phyloP scores from a whole-genome alignment of 2,113 vertebrate species.

The Odocoileus hemionus region DNA sequence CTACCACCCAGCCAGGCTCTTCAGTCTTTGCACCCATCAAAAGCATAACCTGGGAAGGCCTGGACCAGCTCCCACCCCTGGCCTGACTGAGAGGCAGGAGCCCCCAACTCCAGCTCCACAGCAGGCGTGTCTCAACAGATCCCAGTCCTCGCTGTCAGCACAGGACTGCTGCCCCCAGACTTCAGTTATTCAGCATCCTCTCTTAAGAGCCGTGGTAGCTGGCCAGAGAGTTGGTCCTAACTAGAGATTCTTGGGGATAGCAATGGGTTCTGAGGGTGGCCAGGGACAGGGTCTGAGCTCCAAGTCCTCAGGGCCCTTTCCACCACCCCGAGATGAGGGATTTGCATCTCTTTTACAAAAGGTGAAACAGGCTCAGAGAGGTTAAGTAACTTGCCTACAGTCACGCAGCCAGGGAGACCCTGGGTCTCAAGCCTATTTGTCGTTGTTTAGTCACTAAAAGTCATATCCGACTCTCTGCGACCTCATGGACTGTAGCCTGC shows the following conservation, averaged over 20 bases:
- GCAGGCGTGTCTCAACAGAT: neutral
- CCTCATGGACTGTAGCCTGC: neutral
- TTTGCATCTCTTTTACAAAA: neutral
- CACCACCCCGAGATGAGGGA: neutral
- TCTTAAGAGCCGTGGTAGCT: neutral
- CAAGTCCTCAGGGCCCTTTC: neutral
- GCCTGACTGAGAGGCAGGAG: neutral
- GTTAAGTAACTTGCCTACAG: neutral
- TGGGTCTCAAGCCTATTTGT: neutral
- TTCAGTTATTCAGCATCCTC: neutral
- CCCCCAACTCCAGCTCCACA: neutral
- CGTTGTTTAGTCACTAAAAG: neutral
- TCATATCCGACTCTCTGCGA: neutral
- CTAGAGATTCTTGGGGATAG: neutral
- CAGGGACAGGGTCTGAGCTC: neutral
- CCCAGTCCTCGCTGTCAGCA: neutral
- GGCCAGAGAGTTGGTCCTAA: neutral
- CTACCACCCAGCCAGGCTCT: accelerated
- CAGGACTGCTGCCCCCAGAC: neutral
- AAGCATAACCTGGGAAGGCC: neutral
- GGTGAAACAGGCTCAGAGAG: neutral
- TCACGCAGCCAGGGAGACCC: neutral
- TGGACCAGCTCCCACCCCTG: neutral
- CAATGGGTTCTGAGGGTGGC: neutral
- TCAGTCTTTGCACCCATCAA: neutral